A percentile compares a stretch with the other conserved stretches of the same genome.
phyloP scores from a whole-genome alignment of 2,888 invertebrate species.

The Amorpha juglandis region DNA sequence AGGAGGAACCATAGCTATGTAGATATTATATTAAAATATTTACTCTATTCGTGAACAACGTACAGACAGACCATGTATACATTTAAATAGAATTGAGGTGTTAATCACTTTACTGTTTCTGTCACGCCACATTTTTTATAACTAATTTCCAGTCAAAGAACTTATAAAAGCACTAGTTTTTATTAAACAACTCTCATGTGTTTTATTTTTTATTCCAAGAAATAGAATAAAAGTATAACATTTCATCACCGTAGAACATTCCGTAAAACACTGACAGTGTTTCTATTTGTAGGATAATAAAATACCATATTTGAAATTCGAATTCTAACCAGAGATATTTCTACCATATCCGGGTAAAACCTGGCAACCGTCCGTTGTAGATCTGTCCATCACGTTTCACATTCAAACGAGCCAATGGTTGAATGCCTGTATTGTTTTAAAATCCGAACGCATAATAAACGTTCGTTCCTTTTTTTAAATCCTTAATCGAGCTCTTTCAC shows the following conservation, averaged over 20 bases:
- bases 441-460: slow-evolving; percentile 74
- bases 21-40: too few relatives aligned
- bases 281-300: not conserved
- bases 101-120: slow-evolving; percentile 13
- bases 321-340: slow-evolving; percentile 11
- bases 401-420: slow-evolving; percentile 73
- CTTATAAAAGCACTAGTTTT: slow-evolving; percentile 12
- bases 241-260: not conserved
- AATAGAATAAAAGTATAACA: not conserved
- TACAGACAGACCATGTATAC: not conserved
- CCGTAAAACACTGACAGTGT: not conserved
- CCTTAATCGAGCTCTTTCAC: slow-evolving; percentile 80
- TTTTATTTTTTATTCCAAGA: not conserved
- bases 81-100: not conserved
- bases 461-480: slow-evolving; percentile 67
- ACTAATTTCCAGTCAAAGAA: slow-evolving; percentile 14
- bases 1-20: too few relatives aligned
- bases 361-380: slow-evolving; percentile 45
- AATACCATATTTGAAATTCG: slow-evolving; percentile 13
- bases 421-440: slow-evolving; percentile 81
- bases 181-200: not conserved
- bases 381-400: slow-evolving; percentile 76
- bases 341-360: slow-evolving; percentile 14
- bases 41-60: too few relatives aligned
- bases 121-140: slow-evolving; percentile 16